Percentiles rank a stretch among this genome's conserved stretches.
phyloP scores from a whole-genome alignment of 1,140 invertebrate genomes.

The Sarcophaga peregrina region DNA sequence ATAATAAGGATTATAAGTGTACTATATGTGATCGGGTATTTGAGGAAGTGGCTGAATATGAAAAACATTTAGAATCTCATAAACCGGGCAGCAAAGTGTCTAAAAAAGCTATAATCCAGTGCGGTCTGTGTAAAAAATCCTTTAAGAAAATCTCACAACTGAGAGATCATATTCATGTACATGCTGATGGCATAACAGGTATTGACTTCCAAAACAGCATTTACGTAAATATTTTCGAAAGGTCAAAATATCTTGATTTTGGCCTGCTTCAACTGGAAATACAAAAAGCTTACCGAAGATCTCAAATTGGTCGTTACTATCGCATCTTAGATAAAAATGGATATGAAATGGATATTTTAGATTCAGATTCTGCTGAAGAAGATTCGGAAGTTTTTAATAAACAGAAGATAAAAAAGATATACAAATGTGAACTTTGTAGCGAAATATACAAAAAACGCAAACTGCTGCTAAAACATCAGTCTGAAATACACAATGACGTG shows the following conservation, averaged over 20 bases:
- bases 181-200: constrained; percentile 50
- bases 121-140: constrained; percentile 51
- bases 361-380: constrained; percentile 55
- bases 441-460: constrained; percentile 39
- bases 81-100: background rate
- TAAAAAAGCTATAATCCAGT: constrained; percentile 37
- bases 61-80: constrained; percentile 41
- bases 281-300: constrained; percentile 44
- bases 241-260: constrained; percentile 21
- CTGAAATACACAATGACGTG: constrained; percentile 41
- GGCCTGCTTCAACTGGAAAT: constrained; percentile 50
- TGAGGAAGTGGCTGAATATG: background rate
- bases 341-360: constrained; percentile 56
- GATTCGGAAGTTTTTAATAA: constrained; percentile 4
- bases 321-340: constrained; percentile 54
- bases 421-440: constrained; percentile 52
- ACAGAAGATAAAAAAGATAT: constrained; percentile 13
- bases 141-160: constrained; percentile 47
- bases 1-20: constrained; percentile 5
- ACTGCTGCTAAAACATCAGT: constrained; percentile 52
- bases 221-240: constrained; percentile 47
- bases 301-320: constrained; percentile 53
- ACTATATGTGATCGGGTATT: constrained; percentile 39
- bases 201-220: constrained; percentile 46
- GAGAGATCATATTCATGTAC: constrained; percentile 50